Base-by-base conservation (phyloP, 1,140 invertebrate genomes). In the Cherax destructor region DNA sequence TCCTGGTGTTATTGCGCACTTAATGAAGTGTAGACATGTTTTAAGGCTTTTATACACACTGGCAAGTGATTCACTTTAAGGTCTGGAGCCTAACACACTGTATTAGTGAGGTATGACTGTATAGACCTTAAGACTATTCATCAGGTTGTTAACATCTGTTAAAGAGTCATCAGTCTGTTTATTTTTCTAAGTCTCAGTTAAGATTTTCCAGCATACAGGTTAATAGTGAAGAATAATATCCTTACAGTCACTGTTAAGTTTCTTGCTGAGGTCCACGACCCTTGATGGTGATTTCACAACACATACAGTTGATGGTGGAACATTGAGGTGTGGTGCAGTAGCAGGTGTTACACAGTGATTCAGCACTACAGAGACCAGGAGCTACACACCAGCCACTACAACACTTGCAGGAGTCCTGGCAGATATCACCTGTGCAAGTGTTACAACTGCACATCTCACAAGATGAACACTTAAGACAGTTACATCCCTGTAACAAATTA, bases 231-330 rank as follows among this genome's bases (percentile, higher is more conserved):
- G 16, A 59, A 9, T 59, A 9, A 59, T 11, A 59, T 16, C 56
- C 16, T 9, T 16, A 59, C 16, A 16, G 56, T 59, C 16, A 9
- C 56, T 59, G 65, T 80, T 61, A 91, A n/a, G 10, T 65, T n/a
- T 84, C 88, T 59, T 61, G 69, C 47, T 59, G 88, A n/a, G 24
- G 52, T 13, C 69, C 88, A 24, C 83, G 50, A 65, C 88, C 88
- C 65, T 91, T 91, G 41, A 91, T 91, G 18, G 88, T 91, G 4
- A 91, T 79, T 65, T 91, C 88, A 85, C 69, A 84, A 56, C 88
- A 91, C 9, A 91, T 52, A 47, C 88, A 91, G 52, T 91, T 91
- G 47, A 91, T 91, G 21, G 88, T 91, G 18, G 88, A 84, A 52
- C 88, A 91, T 41, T 91, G 81, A 3, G 88, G 88, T 9, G 88